Conservation (phyloP, 1,140 invertebrate species). For the Muscidifurax raptorellus region DNA sequence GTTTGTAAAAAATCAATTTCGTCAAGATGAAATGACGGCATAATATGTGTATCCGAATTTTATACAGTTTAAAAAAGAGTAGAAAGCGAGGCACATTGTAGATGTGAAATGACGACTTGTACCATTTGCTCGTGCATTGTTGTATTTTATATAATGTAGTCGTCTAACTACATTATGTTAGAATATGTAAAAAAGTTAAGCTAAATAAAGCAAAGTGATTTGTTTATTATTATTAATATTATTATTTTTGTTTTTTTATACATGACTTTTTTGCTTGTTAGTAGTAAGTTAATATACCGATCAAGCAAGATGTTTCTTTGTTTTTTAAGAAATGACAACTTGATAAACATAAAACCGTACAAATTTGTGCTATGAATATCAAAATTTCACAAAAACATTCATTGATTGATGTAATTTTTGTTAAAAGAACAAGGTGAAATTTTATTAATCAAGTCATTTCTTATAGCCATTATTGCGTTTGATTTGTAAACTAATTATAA, state of each 20-base stretch:
- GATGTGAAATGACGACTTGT: conserved; percentile 51
- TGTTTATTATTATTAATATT: too few species aligned
- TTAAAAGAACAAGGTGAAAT: conserved; percentile 44
- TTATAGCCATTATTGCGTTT: conserved; percentile 14
- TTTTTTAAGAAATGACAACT: conserved; percentile 42
- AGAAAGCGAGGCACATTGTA: conserved; percentile 35
- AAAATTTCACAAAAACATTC: conserved; percentile 30
- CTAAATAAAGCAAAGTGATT: conserved; percentile 48
- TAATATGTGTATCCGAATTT: conserved; percentile 46
- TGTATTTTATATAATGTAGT: conserved; percentile 53
- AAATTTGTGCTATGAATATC: conserved; percentile 48
- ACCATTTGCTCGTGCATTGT: conserved; percentile 52
- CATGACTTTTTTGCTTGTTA: conserved; percentile 46
- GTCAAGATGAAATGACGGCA: not conserved
- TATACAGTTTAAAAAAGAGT: conserved; percentile 50
- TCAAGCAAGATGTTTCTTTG: conserved; percentile 44
- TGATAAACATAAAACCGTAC: conserved; percentile 39
- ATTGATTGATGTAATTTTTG: conserved; percentile 38
- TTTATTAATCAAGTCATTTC: conserved; percentile 31
- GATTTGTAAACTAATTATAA: not conserved
- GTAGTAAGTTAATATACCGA: conserved; percentile 34
- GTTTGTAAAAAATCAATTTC: conserved; percentile 35
- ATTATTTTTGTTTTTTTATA: conserved; percentile 52
- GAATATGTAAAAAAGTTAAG: conserved; percentile 46
- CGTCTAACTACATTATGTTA: conserved; percentile 44